Conservation (phyloP, 1,140 invertebrate species). For the Pygmarrhopalites habei region DNA sequence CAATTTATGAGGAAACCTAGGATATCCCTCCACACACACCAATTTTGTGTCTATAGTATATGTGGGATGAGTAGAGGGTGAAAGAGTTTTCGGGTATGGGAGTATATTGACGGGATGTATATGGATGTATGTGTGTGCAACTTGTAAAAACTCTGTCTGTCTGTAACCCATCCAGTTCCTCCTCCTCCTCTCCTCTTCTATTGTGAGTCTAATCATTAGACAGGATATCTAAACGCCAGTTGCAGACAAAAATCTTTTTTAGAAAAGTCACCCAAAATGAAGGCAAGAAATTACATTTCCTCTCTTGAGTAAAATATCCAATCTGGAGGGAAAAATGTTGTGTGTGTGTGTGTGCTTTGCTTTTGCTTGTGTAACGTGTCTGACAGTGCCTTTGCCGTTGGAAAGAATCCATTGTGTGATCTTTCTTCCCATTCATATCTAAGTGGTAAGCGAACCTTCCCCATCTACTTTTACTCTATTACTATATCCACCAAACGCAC, state of each 20-base stretch:
- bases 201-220: constrained; percentile 26
- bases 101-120: too few species aligned
- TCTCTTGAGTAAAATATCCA: constrained; percentile 39
- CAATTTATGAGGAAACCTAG: too few species aligned
- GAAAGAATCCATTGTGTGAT: constrained; percentile 30
- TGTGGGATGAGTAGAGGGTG: too few species aligned
- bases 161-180: constrained; percentile 12
- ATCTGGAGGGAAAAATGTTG: constrained; percentile 24
- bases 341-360: too few species aligned
- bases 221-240: constrained; percentile 36
- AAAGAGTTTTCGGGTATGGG: too few species aligned
- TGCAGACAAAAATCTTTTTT: constrained; percentile 25
- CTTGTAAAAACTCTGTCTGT: too few species aligned
- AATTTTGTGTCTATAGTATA: too few species aligned
- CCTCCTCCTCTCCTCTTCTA: too few species aligned
- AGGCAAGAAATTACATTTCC: constrained; percentile 38
- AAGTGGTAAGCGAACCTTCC: not conserved
- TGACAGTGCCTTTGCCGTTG: constrained; percentile 20
- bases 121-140: too few species aligned
- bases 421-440: constrained; percentile 11
- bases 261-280: constrained; percentile 20
- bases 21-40: too few species aligned
- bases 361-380: constrained; percentile 21
- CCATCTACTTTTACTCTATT: constrained; percentile 4
- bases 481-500: not conserved